These are phyloP conservation scores for Seira ritae DNA, from an alignment of 2,888 invertebrate species.

Conservation along the genomic window DNA sequence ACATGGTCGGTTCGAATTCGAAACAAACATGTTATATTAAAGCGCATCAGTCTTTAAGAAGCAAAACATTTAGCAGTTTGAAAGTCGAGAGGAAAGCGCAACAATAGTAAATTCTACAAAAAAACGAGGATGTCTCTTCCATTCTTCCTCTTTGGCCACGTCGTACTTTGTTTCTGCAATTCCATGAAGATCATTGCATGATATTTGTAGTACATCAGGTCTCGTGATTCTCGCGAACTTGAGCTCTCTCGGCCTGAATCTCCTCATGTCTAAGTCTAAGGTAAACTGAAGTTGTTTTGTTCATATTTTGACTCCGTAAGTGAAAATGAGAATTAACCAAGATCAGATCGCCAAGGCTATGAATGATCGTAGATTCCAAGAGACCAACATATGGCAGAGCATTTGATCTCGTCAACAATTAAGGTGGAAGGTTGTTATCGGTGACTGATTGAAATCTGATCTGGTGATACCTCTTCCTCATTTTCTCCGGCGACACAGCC, in stretches of 20 bases:
- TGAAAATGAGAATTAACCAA: conserved; percentile 84
- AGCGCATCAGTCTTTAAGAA: too few species aligned
- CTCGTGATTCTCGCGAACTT: neutral
- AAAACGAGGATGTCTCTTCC: too few species aligned
- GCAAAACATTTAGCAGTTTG: too few species aligned
- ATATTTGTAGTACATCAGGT: neutral
- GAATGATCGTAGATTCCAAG: conserved; percentile 86
- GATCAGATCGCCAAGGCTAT: conserved; percentile 86
- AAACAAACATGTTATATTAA: too few species aligned
- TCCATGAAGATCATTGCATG: conserved; percentile 16
- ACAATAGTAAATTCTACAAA: too few species aligned
- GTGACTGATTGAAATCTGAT: too few species aligned
- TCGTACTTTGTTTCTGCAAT: neutral
- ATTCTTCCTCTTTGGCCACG: conserved; percentile 5
- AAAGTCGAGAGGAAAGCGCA: too few species aligned
- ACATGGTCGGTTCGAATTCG: too few species aligned
- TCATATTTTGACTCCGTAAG: conserved; percentile 85
- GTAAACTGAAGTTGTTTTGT: neutral
- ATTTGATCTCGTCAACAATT: too few species aligned
- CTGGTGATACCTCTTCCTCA: too few species aligned
- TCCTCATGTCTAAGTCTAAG: neutral
- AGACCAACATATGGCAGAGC: conserved; percentile 83
- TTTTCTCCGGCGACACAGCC: too few species aligned
- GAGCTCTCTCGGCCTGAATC: conserved; percentile 22
- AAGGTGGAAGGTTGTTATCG: too few species aligned